Evolutionary conservation across 2,888 invertebrate species (phyloP).

Genomic region (Drosophila neutralis): DNA sequence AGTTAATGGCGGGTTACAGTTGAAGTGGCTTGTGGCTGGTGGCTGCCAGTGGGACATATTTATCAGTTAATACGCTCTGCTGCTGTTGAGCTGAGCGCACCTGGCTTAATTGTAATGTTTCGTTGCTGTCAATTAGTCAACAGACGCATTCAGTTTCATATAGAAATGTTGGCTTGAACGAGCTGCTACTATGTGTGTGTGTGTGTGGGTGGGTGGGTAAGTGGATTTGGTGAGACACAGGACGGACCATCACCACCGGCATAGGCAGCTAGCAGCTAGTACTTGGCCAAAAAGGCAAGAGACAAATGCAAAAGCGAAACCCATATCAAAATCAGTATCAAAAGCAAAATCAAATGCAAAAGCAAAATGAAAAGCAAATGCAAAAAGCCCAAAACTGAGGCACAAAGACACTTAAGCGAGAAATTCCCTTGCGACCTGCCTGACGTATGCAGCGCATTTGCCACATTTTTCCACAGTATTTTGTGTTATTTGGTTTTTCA

Average conservation of each 20-base stretch:
- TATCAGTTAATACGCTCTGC: slow-evolving; percentile 31
- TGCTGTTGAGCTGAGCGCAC: slow-evolving; percentile 23
- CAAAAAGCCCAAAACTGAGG: slow-evolving; percentile 4
- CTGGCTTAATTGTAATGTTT: slow-evolving; percentile 55
- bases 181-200: background rate
- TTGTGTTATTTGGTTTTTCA: slow-evolving; percentile 13
- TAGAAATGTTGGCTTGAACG: slow-evolving; percentile 35
- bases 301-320: slow-evolving; percentile 4
- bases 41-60: slow-evolving; percentile 8
- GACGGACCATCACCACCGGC: slow-evolving; percentile 12
- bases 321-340: slow-evolving; percentile 3
- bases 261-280: slow-evolving; percentile 2
- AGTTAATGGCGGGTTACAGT: slow-evolving; percentile 19
- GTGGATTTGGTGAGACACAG: background rate
- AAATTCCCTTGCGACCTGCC: slow-evolving; percentile 48
- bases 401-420: slow-evolving; percentile 8
- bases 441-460: slow-evolving; percentile 59
- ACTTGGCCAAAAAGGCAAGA: slow-evolving; percentile 20
- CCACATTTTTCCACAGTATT: slow-evolving; percentile 29
- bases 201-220: slow-evolving; percentile 5
- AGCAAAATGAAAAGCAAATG: slow-evolving; percentile 4
- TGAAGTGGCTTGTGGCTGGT: slow-evolving; percentile 11
- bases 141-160: slow-evolving; percentile 35
- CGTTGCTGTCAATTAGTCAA: slow-evolving; percentile 54
- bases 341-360: background rate